Base-by-base conservation (phyloP, 2,888 invertebrate genomes). In the Digitonthophagus gazella region DNA sequence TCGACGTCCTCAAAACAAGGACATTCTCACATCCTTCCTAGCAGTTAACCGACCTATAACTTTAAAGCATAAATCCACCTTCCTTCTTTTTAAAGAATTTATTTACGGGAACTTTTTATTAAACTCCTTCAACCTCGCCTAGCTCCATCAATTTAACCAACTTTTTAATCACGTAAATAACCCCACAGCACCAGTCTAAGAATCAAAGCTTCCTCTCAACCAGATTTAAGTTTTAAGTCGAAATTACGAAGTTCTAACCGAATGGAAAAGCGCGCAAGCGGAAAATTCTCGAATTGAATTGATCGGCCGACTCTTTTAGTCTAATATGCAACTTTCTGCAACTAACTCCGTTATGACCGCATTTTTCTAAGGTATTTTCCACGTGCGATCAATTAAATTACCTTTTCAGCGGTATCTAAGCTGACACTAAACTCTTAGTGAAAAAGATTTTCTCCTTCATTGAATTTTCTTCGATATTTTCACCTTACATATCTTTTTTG, bases 1-100 rank as follows among this genome's bases (percentile, higher is more conserved):
- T 78, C 28, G 28, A n/a, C n/a, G 28, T 76, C 73, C 73, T 44
- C 28, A 44, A 44, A 44, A 44, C 28, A 44, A 44, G 28, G 28
- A 44, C 28, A 44, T 44, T 44, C 28, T 44, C 28, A 44, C 28
- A 44, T 44, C 28, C 28, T 44, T 44, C 28, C 28, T 44, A 6
- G 2, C 6, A 6, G 6, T 44, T 44, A 44, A 44, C 6, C 6
- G 11, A 44, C 2, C 28, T 8, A 44, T 44, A 44, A 44, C 3
- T 44, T 44, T n/a, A n/a, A n/a, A n/a, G n/a, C n/a, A n/a, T n/a
- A n/a, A n/a, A n/a, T n/a, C n/a, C n/a, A n/a, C n/a, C n/a, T n/a
- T 44, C 28, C 3, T 22, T 6, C 3, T 22, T 22, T 22, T 22
- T 22, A 22, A 44, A 44, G 11, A 44, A 44, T 44, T 44, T 44